These are phyloP conservation scores for Palythoa heliodiscus DNA, from an alignment of 92 coral and sea anemone genomes.

Conservation along the genomic window DNA sequence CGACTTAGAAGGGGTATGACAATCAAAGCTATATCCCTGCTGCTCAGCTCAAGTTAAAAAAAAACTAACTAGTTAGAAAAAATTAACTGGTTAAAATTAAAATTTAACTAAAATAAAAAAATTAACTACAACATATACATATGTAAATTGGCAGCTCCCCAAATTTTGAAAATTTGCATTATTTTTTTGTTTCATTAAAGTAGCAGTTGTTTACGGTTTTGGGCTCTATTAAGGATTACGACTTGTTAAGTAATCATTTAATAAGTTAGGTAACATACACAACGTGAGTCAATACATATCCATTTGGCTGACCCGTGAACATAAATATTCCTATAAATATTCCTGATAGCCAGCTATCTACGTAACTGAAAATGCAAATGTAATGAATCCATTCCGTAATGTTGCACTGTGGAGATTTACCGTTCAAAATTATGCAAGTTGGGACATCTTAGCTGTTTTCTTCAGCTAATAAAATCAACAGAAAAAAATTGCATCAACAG, in stretches of 20 bases:
- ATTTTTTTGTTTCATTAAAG: neutral
- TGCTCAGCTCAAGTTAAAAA: too few species aligned
- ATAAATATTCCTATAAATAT: conserved; percentile 5
- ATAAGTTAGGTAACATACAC: neutral
- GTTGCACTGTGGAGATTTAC: conserved; percentile 52
- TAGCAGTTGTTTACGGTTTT: neutral
- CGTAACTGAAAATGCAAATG: conserved; percentile 7
- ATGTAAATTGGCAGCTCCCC: neutral
- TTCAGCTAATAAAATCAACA: neutral
- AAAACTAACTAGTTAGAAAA: too few species aligned
- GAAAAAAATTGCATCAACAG: conserved; percentile 22
- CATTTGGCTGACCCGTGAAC: conserved; percentile 20
- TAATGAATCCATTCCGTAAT: conserved; percentile 43
- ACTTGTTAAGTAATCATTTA: neutral
- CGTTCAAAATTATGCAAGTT: conserved; percentile 32
- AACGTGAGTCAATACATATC: conserved; percentile 5
- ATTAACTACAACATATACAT: too few species aligned
- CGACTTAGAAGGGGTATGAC: conserved; percentile 57
- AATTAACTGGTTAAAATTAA: too few species aligned
- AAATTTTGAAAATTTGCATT: neutral
- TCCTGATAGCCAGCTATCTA: neutral
- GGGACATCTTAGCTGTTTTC: conserved; percentile 34
- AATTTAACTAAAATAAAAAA: too few species aligned
- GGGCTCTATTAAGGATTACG: neutral
- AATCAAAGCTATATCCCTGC: conserved; percentile 50